Conservation (phyloP, 2,113 vertebrate genomes). For the Plestiodon gilberti region DNA sequence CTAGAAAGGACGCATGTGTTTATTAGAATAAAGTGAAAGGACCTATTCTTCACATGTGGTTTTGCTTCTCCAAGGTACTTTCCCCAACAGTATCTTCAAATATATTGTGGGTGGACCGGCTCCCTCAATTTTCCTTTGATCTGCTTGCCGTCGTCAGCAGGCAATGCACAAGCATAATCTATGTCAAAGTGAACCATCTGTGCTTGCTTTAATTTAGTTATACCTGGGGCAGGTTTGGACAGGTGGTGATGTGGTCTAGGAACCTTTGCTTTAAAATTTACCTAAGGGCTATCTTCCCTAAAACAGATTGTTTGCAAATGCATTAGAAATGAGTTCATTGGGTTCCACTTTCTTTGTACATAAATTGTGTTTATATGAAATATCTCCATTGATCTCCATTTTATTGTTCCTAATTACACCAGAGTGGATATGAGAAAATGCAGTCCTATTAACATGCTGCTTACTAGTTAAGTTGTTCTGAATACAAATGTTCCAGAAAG, state of each 20-base stretch:
- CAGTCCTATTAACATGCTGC: background rate
- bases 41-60: background rate
- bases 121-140: conserved; percentile 15
- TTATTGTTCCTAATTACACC: conserved; percentile 49
- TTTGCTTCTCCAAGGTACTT: background rate
- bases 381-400: conserved; percentile 45
- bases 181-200: conserved; percentile 12
- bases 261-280: conserved; percentile 24
- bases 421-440: conserved; percentile 39
- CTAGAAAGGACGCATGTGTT: background rate
- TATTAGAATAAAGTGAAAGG: background rate
- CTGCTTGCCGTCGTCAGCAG: background rate
- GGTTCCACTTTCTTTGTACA: conserved; percentile 30
- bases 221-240: conserved; percentile 9
- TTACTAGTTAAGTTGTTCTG: background rate
- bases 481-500: background rate
- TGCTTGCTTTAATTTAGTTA: conserved; percentile 16
- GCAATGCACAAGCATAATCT: background rate
- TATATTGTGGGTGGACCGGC: background rate
- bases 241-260: conserved; percentile 11
- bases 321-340: conserved; percentile 22
- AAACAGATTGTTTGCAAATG: conserved; percentile 1
- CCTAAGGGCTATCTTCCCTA: background rate
- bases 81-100: background rate
- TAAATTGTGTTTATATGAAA: background rate